Conservation (phyloP, 2,797 vertebrate species). For the Bradypus variegatus region DNA sequence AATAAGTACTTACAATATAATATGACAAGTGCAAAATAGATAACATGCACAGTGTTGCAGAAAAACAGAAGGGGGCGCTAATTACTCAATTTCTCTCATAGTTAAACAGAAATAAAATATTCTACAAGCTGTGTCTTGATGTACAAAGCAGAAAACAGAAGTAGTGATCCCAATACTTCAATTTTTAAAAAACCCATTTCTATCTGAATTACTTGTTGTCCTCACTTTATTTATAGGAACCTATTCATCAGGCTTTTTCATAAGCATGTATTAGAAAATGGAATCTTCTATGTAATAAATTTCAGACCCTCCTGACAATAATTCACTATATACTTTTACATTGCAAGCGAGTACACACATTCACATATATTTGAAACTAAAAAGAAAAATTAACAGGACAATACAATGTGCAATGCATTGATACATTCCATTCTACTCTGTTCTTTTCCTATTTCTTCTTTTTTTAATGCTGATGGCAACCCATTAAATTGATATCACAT, state of each 20-base stretch:
- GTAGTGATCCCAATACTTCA: background rate
- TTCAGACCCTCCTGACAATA: background rate
- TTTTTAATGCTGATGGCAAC: background rate
- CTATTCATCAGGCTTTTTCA: background rate
- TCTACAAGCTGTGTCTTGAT: background rate
- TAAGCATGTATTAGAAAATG: background rate
- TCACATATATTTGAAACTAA: background rate
- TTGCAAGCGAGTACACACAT: background rate
- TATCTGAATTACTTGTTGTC: background rate
- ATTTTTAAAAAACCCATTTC: background rate
- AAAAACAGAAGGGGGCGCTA: conserved; percentile 32
- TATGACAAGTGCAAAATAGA: background rate
- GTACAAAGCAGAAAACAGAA: background rate
- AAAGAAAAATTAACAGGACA: background rate
- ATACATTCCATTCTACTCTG: background rate
- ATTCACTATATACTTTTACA: background rate
- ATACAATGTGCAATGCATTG: background rate
- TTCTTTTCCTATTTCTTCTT: background rate
- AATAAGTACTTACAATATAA: background rate
- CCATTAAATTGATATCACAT: background rate
- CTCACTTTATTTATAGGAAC: background rate
- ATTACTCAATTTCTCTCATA: background rate
- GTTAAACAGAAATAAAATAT: background rate
- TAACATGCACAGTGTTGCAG: background rate
- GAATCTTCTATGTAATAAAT: background rate